Conservation (phyloP, 2,888 invertebrate species). For the Aphidius colemani region DNA sequence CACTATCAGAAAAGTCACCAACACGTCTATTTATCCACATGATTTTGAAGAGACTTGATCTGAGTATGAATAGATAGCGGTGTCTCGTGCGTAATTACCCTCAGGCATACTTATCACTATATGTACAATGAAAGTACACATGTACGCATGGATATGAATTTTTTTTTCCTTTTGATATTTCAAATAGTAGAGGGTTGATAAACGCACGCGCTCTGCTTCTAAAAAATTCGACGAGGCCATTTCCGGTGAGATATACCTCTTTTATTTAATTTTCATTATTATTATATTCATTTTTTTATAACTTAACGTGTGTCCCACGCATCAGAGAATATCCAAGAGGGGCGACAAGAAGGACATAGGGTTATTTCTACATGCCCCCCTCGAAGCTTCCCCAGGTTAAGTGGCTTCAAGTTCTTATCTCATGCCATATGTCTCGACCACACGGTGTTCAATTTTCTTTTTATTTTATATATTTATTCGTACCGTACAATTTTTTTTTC, state of each 20-base stretch:
- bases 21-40: too few relatives aligned
- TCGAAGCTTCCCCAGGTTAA: constrained; percentile 48
- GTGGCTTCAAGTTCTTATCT: constrained; percentile 36
- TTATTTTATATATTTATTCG: constrained; percentile 14
- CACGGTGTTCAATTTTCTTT: constrained; percentile 26
- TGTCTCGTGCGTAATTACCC: constrained; percentile 52
- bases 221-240: constrained; percentile 39
- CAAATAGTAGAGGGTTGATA: constrained; percentile 6
- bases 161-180: too few relatives aligned
- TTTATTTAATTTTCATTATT: background rate
- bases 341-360: constrained; percentile 30
- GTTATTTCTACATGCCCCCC: constrained; percentile 41
- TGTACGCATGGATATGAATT: background rate
- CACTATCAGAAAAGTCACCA: background rate
- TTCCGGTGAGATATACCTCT: constrained; percentile 50
- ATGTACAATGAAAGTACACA: constrained; percentile 7
- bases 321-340: constrained; percentile 12
- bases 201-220: constrained; percentile 22
- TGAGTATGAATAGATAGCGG: constrained; percentile 33
- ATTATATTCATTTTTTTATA: background rate
- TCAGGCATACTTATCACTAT: constrained; percentile 52
- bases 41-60: background rate
- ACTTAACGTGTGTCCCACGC: constrained; percentile 47
- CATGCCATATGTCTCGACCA: constrained; percentile 36
- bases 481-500: constrained; percentile 6